Conservation (phyloP, 1,140 invertebrate species). For the Lucilia cuprina region DNA sequence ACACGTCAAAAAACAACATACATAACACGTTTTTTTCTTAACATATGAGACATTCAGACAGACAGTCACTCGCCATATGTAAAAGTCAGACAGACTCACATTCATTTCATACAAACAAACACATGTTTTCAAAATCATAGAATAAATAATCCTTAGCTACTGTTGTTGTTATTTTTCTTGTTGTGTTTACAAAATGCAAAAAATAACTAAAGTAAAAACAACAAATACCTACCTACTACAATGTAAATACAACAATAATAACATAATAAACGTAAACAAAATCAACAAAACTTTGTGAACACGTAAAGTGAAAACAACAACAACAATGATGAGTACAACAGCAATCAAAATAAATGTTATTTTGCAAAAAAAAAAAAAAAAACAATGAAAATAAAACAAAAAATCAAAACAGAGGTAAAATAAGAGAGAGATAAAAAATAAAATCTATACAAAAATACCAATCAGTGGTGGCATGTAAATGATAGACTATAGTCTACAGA, state of each 20-base stretch:
- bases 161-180: no score
- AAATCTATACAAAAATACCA: neutral
- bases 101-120: no score
- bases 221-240: neutral
- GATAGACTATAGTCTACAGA: no score
- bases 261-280: neutral
- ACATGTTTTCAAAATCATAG: no score
- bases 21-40: neutral
- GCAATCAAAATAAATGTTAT: neutral
- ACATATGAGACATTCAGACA: neutral
- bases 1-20: neutral
- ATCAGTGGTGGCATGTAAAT: neutral
- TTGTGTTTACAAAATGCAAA: neutral
- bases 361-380: neutral
- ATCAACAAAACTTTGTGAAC: neutral
- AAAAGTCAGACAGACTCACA: neutral
- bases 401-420: neutral
- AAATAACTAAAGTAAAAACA: neutral
- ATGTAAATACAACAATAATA: neutral
- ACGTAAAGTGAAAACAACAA: slow-evolving; percentile 2
- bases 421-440: neutral
- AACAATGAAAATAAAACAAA: neutral
- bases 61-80: neutral
- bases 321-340: neutral
- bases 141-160: no score